Evolutionary conservation across 2,888 invertebrate species (phyloP).

Genomic region (Coleophora deauratella): DNA sequence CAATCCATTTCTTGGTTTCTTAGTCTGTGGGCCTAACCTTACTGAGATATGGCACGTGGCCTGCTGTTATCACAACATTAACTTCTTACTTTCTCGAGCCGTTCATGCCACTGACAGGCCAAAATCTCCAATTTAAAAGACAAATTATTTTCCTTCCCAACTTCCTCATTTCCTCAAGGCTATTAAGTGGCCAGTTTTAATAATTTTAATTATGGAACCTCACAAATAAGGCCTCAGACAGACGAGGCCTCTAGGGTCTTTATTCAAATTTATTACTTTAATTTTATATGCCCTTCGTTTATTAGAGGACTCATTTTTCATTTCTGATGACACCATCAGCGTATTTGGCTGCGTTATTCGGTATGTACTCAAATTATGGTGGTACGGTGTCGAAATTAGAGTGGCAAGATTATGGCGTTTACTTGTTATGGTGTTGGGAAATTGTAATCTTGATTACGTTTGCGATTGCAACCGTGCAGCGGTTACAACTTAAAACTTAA

Average conservation of each 20-base stretch:
- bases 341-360: slow-evolving; percentile 14
- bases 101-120: too few species aligned
- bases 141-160: too few species aligned
- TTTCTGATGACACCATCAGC: slow-evolving; percentile 40
- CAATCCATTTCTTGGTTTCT: too few species aligned
- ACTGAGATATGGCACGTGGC: too few species aligned
- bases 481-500: too few species aligned
- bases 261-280: slow-evolving; percentile 55
- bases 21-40: too few species aligned
- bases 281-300: slow-evolving; percentile 48
- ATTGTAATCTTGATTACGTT: background rate
- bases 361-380: slow-evolving; percentile 12
- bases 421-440: slow-evolving; percentile 1
- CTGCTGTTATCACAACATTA: too few species aligned
- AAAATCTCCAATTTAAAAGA: too few species aligned
- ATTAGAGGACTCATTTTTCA: slow-evolving; percentile 42
- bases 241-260: slow-evolving; percentile 20
- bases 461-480: background rate
- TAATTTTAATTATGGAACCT: slow-evolving; percentile 26
- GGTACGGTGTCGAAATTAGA: slow-evolving; percentile 5
- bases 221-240: slow-evolving; percentile 25
- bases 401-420: background rate
- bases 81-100: too few species aligned
- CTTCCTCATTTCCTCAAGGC: too few species aligned
- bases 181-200: background rate